Percentiles rank a stretch among this genome's conserved stretches.
phyloP scores from a whole-genome alignment of 2,113 vertebrate genomes.

The Silurus glanis region DNA sequence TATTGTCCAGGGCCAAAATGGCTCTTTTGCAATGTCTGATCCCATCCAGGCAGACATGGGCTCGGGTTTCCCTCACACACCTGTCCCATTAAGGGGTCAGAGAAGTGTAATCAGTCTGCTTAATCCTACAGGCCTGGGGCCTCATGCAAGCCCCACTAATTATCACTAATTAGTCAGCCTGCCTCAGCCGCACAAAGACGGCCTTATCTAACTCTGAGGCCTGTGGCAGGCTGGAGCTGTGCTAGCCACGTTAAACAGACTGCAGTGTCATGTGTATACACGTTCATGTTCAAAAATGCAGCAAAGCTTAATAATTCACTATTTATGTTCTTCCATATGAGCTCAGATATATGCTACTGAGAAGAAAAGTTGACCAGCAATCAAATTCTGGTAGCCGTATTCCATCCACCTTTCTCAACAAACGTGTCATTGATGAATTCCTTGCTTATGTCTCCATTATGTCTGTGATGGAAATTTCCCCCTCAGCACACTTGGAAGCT shows the following conservation, averaged over 20 bases:
- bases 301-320: conserved; percentile 8
- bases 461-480: conserved; percentile 32
- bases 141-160: conserved; percentile 74
- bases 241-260: conserved; percentile 6
- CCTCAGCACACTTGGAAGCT: conserved; percentile 25
- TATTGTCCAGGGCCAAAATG: conserved; percentile 53
- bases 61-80: conserved; percentile 68
- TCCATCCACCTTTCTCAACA: conserved; percentile 17
- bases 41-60: conserved; percentile 33
- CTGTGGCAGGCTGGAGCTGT: conserved; percentile 1
- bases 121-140: conserved; percentile 73
- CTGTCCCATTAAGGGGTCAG: conserved; percentile 70
- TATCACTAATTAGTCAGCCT: conserved; percentile 76
- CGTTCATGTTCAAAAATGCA: neutral
- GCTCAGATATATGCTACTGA: neutral
- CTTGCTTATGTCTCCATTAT: conserved; percentile 9
- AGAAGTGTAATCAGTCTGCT: conserved; percentile 73
- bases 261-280: conserved; percentile 10
- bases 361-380: neutral
- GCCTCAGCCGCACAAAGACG: conserved; percentile 68
- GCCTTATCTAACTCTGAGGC: conserved; percentile 50
- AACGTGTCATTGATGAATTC: conserved; percentile 11
- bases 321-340: neutral
- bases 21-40: conserved; percentile 39
- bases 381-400: conserved; percentile 1